phyloP scores from a whole-genome alignment of 2,113 vertebrate genomes.

The Actenoides lindsayi region DNA sequence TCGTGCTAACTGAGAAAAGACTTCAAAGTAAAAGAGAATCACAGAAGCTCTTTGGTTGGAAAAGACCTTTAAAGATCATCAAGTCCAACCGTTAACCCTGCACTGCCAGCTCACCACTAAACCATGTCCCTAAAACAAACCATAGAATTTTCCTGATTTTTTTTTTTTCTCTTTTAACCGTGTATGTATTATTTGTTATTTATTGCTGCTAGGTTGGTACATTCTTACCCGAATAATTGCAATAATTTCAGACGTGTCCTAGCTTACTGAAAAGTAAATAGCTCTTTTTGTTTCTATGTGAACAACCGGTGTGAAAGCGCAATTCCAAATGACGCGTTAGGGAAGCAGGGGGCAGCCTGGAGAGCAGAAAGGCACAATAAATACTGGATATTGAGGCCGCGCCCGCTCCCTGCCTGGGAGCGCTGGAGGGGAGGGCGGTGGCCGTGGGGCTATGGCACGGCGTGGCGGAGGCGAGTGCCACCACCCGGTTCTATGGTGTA shows the following conservation, averaged over 20 bases:
- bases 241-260: neutral
- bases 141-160: fast-evolving
- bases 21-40: fast-evolving
- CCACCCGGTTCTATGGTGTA: constrained; percentile 70
- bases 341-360: no score
- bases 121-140: neutral
- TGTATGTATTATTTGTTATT: neutral
- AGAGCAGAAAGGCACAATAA: neutral
- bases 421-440: neutral
- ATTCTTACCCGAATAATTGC: fast-evolving
- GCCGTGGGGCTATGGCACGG: neutral
- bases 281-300: neutral
- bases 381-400: fast-evolving
- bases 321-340: fast-evolving
- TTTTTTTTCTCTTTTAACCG: fast-evolving
- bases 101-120: no score
- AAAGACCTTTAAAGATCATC: no score
- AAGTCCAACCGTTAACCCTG: no score
- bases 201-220: neutral
- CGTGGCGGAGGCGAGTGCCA: fast-evolving
- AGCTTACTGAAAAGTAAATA: fast-evolving
- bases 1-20: fast-evolving
- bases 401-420: neutral
- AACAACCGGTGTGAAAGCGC: neutral
- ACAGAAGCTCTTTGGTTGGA: no score